A percentile compares a stretch with the other conserved stretches of the same genome.
Evolutionary conservation across 1,140 invertebrate genomes (phyloP).

Genomic region (Drosophila cardini): DNA sequence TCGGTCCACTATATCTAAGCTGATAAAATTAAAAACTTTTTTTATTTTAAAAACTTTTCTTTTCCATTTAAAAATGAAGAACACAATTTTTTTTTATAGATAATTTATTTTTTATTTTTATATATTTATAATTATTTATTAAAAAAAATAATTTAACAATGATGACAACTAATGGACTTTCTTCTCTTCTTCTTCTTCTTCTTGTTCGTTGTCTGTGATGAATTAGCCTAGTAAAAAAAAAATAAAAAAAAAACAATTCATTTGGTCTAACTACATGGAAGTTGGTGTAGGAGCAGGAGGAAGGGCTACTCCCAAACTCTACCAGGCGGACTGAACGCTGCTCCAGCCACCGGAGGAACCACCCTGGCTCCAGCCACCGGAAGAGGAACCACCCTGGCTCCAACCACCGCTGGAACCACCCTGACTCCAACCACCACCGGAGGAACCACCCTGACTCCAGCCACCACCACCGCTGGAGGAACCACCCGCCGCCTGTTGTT

Average conservation of each 20-base stretch:
- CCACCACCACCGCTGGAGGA: slow-evolving; percentile 39
- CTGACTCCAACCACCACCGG: slow-evolving; percentile 34
- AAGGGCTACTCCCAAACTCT: slow-evolving; percentile 12
- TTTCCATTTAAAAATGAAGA: neutral
- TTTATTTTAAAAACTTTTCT: no score
- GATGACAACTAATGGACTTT: slow-evolving; percentile 27
- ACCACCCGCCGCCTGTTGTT: slow-evolving; percentile 33
- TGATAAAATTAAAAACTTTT: no score
- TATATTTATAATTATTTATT: slow-evolving; percentile 38
- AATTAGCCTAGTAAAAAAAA: slow-evolving; percentile 71
- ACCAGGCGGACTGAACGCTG: slow-evolving; percentile 53
- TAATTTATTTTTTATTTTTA: neutral
- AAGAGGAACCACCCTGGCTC: slow-evolving; percentile 14
- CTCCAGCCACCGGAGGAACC: slow-evolving; percentile 36
- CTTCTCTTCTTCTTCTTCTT: slow-evolving; percentile 46
- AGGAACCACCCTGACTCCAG: slow-evolving; percentile 37
- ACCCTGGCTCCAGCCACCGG: slow-evolving; percentile 24
- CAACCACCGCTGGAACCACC: slow-evolving; percentile 16
- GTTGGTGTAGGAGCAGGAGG: neutral
- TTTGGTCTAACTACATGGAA: slow-evolving; percentile 75
- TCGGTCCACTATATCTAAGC: no score
- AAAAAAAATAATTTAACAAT: slow-evolving; percentile 58
- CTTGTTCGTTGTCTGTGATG: slow-evolving; percentile 32
- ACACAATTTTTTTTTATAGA: neutral
- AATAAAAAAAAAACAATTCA: slow-evolving; percentile 64